phyloP scores from a whole-genome alignment of 2,113 vertebrate species.

The Anser cygnoides region DNA sequence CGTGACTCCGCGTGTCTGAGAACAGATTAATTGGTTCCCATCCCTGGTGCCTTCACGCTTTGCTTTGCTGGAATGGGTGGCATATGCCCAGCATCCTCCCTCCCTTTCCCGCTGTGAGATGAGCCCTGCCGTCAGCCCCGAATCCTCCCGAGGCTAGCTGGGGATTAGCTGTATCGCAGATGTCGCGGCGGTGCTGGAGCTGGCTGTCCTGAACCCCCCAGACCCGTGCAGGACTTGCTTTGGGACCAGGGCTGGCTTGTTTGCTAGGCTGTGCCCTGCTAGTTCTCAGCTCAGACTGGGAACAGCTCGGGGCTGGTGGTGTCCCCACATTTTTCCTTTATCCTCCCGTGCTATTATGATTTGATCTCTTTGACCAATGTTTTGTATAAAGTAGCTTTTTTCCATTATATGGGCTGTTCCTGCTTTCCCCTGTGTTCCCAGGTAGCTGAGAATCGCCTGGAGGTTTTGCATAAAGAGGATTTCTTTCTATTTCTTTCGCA shows the following conservation, averaged over 20 bases:
- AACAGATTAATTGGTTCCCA: background rate
- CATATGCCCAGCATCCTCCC: background rate
- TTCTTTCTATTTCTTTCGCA: background rate
- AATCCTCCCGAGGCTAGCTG: background rate
- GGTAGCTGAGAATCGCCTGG: background rate
- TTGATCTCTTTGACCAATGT: rapidly evolving
- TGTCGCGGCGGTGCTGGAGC: background rate
- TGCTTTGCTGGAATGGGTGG: background rate
- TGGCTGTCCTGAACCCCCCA: background rate
- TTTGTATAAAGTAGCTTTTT: background rate
- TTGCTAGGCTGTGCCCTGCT: background rate
- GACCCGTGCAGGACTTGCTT: background rate
- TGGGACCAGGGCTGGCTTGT: rapidly evolving
- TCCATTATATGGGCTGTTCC: background rate
- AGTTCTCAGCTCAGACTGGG: background rate
- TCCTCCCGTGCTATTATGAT: background rate
- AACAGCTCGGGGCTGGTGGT: background rate
- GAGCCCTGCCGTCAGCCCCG: background rate
- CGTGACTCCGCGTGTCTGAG: background rate
- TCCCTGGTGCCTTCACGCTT: background rate
- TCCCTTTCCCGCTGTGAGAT: background rate
- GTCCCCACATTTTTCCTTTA: background rate
- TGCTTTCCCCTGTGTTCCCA: background rate
- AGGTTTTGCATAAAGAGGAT: background rate
- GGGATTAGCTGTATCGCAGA: slow-evolving; percentile 37